Conservation (phyloP, 2,113 vertebrate species). For the Nesoenas mayeri region DNA sequence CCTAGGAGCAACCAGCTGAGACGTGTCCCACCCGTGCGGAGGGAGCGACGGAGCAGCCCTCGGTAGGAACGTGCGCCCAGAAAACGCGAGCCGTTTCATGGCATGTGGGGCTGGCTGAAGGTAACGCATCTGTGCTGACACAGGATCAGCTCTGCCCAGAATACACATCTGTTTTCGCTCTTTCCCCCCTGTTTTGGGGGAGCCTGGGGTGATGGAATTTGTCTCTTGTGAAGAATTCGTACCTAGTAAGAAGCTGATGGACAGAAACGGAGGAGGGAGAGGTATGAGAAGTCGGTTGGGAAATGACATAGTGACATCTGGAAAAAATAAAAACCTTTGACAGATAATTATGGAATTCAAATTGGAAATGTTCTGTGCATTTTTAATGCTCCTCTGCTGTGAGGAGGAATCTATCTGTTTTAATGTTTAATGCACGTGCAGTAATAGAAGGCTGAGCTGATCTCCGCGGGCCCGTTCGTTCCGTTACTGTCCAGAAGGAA, state of each 20-base stretch:
- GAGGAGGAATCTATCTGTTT: conserved; percentile 43
- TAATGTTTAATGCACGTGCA: conserved; percentile 74
- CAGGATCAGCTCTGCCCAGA: neutral
- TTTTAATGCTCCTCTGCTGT: conserved; percentile 68
- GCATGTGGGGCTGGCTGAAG: neutral
- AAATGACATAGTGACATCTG: neutral
- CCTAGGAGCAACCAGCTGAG: neutral
- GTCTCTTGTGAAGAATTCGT: neutral
- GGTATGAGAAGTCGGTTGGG: neutral
- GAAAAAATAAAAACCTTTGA: conserved; percentile 47
- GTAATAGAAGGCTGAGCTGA: conserved; percentile 53
- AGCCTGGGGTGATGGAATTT: neutral
- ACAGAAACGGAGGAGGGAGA: neutral
- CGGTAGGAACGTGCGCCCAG: no score
- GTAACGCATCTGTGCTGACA: neutral
- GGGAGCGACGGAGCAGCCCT: no score
- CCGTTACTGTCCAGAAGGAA: conserved; percentile 51
- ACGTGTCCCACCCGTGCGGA: neutral
- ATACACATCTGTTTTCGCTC: no score
- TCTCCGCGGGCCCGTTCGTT: conserved; percentile 29
- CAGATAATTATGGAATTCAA: conserved; percentile 56
- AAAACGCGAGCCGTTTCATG: accelerated
- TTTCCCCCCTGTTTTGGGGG: neutral
- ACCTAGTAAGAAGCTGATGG: neutral
- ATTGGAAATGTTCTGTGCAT: conserved; percentile 66